A percentile compares a stretch with the other conserved stretches of the same genome.
Conservation (phyloP, 2,888 invertebrate genomes). For the Drosophila barbarae region DNA sequence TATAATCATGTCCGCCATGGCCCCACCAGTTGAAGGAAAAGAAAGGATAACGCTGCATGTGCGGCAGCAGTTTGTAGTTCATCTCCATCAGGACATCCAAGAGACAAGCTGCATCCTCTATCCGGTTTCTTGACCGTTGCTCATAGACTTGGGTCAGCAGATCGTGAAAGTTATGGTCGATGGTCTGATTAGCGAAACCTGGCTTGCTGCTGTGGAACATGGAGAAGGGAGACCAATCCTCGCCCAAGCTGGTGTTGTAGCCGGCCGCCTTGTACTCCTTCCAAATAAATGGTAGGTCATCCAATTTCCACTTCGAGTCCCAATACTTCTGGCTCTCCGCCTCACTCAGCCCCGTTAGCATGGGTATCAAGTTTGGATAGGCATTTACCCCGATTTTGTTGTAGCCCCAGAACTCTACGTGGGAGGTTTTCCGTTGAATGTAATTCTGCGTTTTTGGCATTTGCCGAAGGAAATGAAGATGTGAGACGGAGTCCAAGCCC, state of each 20-base stretch:
- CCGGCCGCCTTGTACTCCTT: conserved; percentile 85
- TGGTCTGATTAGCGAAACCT: conserved; percentile 87
- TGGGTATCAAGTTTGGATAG: conserved; percentile 90
- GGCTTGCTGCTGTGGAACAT: conserved; percentile 88
- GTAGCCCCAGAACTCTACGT: conserved; percentile 89
- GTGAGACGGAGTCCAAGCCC: conserved; percentile 90
- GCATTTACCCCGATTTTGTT: conserved; percentile 96
- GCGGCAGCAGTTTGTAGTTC: conserved; percentile 82
- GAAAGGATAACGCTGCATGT: conserved; percentile 82
- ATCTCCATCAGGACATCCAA: conserved; percentile 84
- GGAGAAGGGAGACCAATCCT: conserved; percentile 88
- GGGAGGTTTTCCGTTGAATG: conserved; percentile 78
- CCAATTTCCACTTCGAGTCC: conserved; percentile 80
- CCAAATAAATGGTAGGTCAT: conserved; percentile 90
- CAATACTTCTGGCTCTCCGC: conserved; percentile 82
- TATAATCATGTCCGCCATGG: conserved; percentile 88
- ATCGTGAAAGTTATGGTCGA: conserved; percentile 89
- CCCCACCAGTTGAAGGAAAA: conserved; percentile 92
- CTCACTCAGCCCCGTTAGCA: conserved; percentile 85
- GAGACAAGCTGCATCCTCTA: background rate
- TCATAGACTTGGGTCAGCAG: conserved; percentile 82
- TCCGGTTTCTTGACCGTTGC: conserved; percentile 81
- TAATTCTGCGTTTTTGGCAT: conserved; percentile 86
- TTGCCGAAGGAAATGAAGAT: conserved; percentile 89
- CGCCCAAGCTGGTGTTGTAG: conserved; percentile 88